Evolutionary conservation across 1,140 invertebrate genomes (phyloP).

Genomic region (Sarcophaga bullata): DNA sequence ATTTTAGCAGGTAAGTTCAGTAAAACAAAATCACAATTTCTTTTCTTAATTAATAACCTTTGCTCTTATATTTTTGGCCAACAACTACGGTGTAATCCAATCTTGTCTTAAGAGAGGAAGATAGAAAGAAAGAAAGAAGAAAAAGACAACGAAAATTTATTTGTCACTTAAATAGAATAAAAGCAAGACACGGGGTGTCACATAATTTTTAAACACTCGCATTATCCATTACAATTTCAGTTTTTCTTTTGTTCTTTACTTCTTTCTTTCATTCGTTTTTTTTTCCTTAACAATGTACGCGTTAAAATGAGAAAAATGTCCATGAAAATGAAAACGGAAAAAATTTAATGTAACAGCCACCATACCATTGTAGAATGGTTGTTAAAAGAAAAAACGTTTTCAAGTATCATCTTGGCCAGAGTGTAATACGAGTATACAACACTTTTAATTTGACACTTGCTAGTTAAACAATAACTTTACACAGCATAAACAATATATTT

Average conservation of each 20-base stretch:
- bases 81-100: too few relatives aligned
- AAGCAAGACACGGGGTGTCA: background rate
- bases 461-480: constrained; percentile 1
- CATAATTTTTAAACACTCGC: background rate
- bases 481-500: too few relatives aligned
- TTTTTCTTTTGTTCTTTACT: too few relatives aligned
- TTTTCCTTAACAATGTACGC: background rate
- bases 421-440: background rate
- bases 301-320: background rate
- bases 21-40: too few relatives aligned
- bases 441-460: constrained; percentile 26
- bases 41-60: too few relatives aligned
- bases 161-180: constrained; percentile 3
- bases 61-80: too few relatives aligned
- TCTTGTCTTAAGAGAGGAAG: too few relatives aligned
- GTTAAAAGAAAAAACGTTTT: background rate
- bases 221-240: background rate
- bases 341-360: too few relatives aligned
- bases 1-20: too few relatives aligned
- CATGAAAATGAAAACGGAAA: background rate
- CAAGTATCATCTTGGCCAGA: background rate
- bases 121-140: background rate
- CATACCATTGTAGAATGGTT: background rate
- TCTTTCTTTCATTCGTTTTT: too few relatives aligned
- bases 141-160: background rate